Evolutionary conservation across 2,888 invertebrate species (phyloP), one percentile per base, ranked within the genome.

Genomic region (Oeneis ivallda): DNA sequence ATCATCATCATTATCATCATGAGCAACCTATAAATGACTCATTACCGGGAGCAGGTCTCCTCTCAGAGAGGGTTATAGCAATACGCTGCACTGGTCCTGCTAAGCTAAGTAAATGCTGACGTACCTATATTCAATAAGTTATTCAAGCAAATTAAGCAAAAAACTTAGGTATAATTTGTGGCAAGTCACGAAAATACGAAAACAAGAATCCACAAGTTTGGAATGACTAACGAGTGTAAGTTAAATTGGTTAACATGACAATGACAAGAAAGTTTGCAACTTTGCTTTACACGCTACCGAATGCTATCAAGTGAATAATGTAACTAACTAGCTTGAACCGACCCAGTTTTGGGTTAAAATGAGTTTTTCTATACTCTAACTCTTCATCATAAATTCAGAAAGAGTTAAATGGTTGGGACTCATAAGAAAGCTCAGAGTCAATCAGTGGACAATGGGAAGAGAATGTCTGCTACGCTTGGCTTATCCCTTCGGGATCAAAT

Each of bases 151-250:
- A 56, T 56, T 56, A 56, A 56, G 19, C 7, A 26, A 13, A 17
- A 0, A 56, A 56, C 53, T 17, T 9, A 26, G 11, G 4, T 9
- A 9, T 53, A 53, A 19, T 56, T 56, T 56, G 39, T 13, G 39
- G 39, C 56, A 56, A 56, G 56, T 56, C 56, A 56, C 39, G 56
- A 39, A 56, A 19, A 56, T 41, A 41, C 41, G 19, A 39, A 41
- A 56, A 56, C 56, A 56, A 39, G 56, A 56, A 41, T 41, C 19
- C 56, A 39, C 17, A 41, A 41, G 19, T 41, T 41, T 11, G 19
- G 39, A 56, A 56, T 56, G 56, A 56, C 56, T 56, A 56, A 56
- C 56, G 56, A 56, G 56, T 56, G 56, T 19, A 56, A 56, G 56
- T 56, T 56, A 56, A 56, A 56, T 56, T 56, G 41, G 13, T 41